These are phyloP conservation scores for Adineta ricciae DNA, from an alignment of 2,888 invertebrate species.

Conservation along the genomic window DNA sequence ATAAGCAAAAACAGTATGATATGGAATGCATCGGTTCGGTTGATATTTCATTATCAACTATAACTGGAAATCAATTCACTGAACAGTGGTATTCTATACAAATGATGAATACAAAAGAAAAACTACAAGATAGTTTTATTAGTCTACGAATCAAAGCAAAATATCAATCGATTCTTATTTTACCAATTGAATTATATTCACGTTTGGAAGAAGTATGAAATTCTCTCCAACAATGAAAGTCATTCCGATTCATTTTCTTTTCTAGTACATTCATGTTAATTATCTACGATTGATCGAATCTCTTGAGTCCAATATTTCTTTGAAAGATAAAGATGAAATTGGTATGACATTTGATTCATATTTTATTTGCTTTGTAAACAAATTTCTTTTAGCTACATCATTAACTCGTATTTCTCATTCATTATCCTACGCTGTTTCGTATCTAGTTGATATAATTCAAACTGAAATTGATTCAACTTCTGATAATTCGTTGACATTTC, in stretches of 20 bases:
- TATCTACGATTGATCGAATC: constrained; percentile 71
- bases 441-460: constrained; percentile 79
- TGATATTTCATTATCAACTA: constrained; percentile 71
- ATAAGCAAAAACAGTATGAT: constrained; percentile 10
- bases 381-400: constrained; percentile 59
- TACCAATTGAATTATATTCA: constrained; percentile 73
- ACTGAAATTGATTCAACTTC: constrained; percentile 66
- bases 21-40: constrained; percentile 59
- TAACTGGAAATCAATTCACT: constrained; percentile 69
- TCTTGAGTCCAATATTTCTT: constrained; percentile 75
- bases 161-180: constrained; percentile 79
- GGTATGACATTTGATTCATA: too few species aligned
- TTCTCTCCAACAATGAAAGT: background rate
- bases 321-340: constrained; percentile 85
- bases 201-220: constrained; percentile 55
- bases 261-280: constrained; percentile 65
- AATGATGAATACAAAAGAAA: background rate
- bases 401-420: constrained; percentile 79
- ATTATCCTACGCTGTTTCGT: constrained; percentile 71
- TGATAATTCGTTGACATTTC: constrained; percentile 80
- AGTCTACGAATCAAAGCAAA: constrained; percentile 72
- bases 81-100: constrained; percentile 61
- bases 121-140: constrained; percentile 47
- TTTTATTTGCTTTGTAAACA: too few species aligned
- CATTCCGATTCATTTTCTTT: background rate